Base-by-base conservation (phyloP, 23 tunicate genomes). In the Ascidia mentula region DNA sequence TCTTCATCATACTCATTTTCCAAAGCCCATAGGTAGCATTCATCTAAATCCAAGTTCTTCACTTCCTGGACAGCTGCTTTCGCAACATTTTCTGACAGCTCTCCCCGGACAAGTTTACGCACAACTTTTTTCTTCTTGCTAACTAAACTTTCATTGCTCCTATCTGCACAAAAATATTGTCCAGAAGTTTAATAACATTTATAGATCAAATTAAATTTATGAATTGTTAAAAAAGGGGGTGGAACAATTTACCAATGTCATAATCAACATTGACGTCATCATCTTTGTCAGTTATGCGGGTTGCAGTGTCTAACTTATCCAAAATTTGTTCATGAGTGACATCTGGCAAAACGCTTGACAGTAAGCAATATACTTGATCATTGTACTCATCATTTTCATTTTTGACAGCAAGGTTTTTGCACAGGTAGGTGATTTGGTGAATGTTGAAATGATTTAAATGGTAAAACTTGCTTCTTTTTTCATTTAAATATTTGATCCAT, bases 51-150 rank as follows among this genome's bases (percentile, higher is more conserved):
- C 59, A 80, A 20, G 26, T 74, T 74, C 22, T 42, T 40, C 22
- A 42, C 83, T 18, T 76, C 69, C 65, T 90, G 89, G 15, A 90
- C 96, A 24, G 96, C 89, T 12, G 96, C 96, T 46, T 90, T 90
- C 31, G 96, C 96, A 42, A 76, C 82, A 53, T 76, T 40, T 45
- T 71, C 86, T 2, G 81, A 38, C 22, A 89, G 24, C 6, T 85
- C 86, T 1, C 61, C 69, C 34, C 65, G 79, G 34, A 86, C 86
- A 2, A 90, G 74, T 42, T 73, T 60, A 28, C 82, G 61, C 0
- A 89, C 79, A 31, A 85, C 95, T 75, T 46, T 75, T 42, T 75
- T 80, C 69, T 87, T 87, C 59, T 74, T 75, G 13, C 32, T 70
- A 36, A 32, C 32, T n/a, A 70, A 32, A 70, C 74, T 53, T 9